Evolutionary conservation across 2,888 invertebrate species (phyloP), one percentile per base, ranked within the genome.

Genomic region (Sphaerophoria taeniata): DNA sequence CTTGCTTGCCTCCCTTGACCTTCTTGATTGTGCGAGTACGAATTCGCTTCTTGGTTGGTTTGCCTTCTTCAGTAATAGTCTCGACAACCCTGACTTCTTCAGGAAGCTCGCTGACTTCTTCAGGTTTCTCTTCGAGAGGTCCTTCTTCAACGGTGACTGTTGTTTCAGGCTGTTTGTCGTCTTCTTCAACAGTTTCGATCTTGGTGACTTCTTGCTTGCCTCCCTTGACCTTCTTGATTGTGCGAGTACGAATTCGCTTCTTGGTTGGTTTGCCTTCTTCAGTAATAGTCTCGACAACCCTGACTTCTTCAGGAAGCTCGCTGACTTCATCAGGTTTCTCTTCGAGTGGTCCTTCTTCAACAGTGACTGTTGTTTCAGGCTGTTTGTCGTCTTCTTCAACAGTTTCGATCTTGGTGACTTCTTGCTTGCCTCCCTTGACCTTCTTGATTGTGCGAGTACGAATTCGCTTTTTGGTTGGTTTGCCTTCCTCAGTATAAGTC

Each of bases 371-470:
- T 45, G 79, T 79, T 61, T 73, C 73, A 11, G 73, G 67, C 14
- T 73, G 51, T 6, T 79, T 79, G 55, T 73, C 79, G 47, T 79
- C 79, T 61, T 79, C 67, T 12, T 79, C 79, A 11, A 79, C 79
- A 3, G 79, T 79, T 16, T 79, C 67, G 5, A 79, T 79, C 39
- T 79, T 79, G 51, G 79, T 79, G 73, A 79, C 79, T 69, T 79
- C 79, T 61, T 79, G 73, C 11, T 73, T 79, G 55, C 65, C 79
- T 2, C 79, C 79, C 73, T 79, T 79, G 9, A 79, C 36, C 55
- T 55, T 72, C 24, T 69, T 79, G 53, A 79, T 79, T 0, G 43
- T 45, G 0, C 79, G 73, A 12, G 79, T 79, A 1, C 79, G 79
- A 2, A 79, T 67, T 36, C 45, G 67, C 31, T 61, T 79, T 45